Conservation (phyloP, 2,888 invertebrate species). For the Heliconius charithonia region DNA sequence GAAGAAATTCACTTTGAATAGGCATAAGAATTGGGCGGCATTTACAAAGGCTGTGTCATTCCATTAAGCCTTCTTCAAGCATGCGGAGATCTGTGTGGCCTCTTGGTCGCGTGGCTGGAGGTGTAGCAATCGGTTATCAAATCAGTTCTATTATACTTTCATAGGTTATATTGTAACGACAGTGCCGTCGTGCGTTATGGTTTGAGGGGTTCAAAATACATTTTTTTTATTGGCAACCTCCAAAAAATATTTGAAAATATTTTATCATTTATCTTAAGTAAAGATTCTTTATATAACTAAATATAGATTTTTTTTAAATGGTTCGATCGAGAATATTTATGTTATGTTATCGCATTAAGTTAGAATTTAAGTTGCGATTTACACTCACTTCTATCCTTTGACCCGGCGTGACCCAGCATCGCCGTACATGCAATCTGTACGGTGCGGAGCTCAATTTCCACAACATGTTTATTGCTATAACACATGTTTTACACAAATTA, state of each 20-base stretch:
- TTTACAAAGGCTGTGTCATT: conserved; percentile 82
- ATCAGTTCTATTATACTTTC: conserved; percentile 73
- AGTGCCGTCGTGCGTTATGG: conserved; percentile 30
- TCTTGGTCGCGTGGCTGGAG: conserved; percentile 74
- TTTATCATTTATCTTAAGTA: too few relatives aligned
- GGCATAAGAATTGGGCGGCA: conserved; percentile 84
- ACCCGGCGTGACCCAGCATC: conserved; percentile 36
- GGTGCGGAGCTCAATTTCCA: conserved; percentile 27
- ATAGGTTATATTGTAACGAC: conserved; percentile 45
- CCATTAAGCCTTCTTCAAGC: conserved; percentile 83
- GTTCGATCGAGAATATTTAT: conserved; percentile 1
- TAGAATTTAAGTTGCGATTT: conserved; percentile 34
- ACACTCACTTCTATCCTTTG: conserved; percentile 36
- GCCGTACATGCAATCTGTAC: conserved; percentile 29
- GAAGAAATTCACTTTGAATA: conserved; percentile 83
- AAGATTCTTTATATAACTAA: neutral
- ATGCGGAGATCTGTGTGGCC: conserved; percentile 78
- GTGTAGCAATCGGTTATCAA: conserved; percentile 76
- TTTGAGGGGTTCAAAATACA: neutral
- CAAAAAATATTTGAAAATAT: neutral
- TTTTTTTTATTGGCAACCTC: neutral
- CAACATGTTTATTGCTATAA: conserved; percentile 29
- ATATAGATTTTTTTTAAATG: too few relatives aligned
- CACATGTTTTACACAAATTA: neutral
- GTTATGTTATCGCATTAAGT: conserved; percentile 20